Evolutionary conservation across 2,113 vertebrate genomes (phyloP), one percentile per base, ranked within the genome.

Genomic region (Hylia prasina): DNA sequence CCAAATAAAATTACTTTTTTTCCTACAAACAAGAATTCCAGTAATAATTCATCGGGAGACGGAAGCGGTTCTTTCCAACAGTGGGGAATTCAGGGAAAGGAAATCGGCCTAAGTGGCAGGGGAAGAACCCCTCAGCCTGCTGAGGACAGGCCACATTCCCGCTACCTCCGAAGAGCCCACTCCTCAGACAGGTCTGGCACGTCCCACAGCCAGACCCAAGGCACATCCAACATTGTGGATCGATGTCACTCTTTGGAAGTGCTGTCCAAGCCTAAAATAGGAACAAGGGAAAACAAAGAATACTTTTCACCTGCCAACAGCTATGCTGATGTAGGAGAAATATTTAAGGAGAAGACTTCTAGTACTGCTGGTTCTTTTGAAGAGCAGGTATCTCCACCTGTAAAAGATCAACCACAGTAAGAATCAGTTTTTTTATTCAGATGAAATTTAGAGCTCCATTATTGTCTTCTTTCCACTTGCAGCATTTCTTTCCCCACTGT

Each of bases 81-180:
- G 13, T 98, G 97, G 97, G 96, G 98, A 94, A 57, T 95, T 75
- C 45, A 94, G 71, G 58, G 97, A 88, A 95, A 97, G 91, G 97
- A 98, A 44, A 33, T 30, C 7, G 93, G 40, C 6, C 7, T 81
- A 23, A 90, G 63, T 27, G 94, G 97, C 56, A 96, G 98, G 44
- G 97, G 98, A 85, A 98, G 97, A 94, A 39, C 92, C 80, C 13
- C 72, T 40, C 97, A 98, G 61, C 73, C 97, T 64, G 51, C 57
- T 68, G 98, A 97, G 93, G 98, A 98, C 54, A 87, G 97, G n/a
- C 98, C 99, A 1, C 98, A 98, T 86, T 99, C 99, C 3, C 98
- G 99, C 42, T 99, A 99, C 96, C 98, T 99, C 20, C 98, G 99
- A 30, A 98, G 99, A 89, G 98, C 99, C 31, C 99, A 99, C 86